Evolutionary conservation across 2,797 vertebrate species (phyloP).

Genomic region (Poecilia wingei): DNA sequence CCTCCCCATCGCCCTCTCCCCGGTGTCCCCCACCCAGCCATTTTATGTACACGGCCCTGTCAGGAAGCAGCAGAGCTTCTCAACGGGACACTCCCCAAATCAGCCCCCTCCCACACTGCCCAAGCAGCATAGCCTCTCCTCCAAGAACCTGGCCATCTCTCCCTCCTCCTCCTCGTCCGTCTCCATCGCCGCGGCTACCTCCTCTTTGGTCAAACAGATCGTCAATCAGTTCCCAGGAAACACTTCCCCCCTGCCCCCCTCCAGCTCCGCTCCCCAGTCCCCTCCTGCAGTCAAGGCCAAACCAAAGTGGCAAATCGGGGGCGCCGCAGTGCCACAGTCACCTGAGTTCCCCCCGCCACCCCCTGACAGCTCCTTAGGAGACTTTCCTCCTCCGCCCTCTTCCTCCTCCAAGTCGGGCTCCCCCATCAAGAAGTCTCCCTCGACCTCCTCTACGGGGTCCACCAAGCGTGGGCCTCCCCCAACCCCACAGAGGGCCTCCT

Average conservation of each 20-base stretch:
- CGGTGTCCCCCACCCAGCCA: slow-evolving; percentile 65
- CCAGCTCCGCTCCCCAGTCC: slow-evolving; percentile 83
- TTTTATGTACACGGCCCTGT: slow-evolving; percentile 57
- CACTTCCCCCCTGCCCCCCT: slow-evolving; percentile 65
- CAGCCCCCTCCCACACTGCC: slow-evolving; percentile 88
- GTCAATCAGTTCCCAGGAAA: slow-evolving; percentile 90
- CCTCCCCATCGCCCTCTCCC: slow-evolving; percentile 61
- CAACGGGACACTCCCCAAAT: slow-evolving; percentile 78
- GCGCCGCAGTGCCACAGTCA: slow-evolving; percentile 74
- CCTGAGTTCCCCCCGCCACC: slow-evolving; percentile 95
- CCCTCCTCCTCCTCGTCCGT: slow-evolving; percentile 76
- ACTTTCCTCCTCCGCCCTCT: slow-evolving; percentile 84
- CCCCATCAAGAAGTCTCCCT: slow-evolving; percentile 88
- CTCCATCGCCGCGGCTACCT: slow-evolving; percentile 77
- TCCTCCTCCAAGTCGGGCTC: slow-evolving; percentile 81
- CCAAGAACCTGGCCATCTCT: slow-evolving; percentile 83
- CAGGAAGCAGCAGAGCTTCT: slow-evolving; percentile 88
- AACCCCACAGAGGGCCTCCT: slow-evolving; percentile 93
- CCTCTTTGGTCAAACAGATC: slow-evolving; percentile 91
- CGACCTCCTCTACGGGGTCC: slow-evolving; percentile 81
- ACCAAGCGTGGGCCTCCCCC: slow-evolving; percentile 91
- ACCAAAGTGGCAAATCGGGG: slow-evolving; percentile 91
- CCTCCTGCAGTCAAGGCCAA: slow-evolving; percentile 95
- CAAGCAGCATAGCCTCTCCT: slow-evolving; percentile 91
- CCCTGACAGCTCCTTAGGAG: slow-evolving; percentile 84